Conservation (phyloP, 2,888 invertebrate genomes). For the Lithophane semibrunnea region DNA sequence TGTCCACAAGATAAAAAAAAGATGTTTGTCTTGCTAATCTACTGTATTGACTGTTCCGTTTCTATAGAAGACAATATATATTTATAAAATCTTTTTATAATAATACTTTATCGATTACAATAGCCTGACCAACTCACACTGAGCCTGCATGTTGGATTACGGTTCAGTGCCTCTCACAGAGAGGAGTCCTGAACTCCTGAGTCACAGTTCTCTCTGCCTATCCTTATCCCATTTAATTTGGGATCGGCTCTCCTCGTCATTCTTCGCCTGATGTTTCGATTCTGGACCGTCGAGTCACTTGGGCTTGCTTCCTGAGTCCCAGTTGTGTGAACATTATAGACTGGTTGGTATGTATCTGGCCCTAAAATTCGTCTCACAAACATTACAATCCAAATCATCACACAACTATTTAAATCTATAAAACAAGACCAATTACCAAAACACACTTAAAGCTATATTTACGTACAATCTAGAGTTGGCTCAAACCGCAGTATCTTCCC, state of each 20-base stretch:
- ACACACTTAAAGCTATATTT: constrained; percentile 49
- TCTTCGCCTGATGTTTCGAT: too few relatives aligned
- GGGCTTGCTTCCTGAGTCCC: too few relatives aligned
- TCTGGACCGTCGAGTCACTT: too few relatives aligned
- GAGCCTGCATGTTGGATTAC: not conserved
- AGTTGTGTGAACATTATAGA: too few relatives aligned
- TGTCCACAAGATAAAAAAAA: not conserved
- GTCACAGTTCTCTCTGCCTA: too few relatives aligned
- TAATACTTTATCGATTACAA: not conserved
- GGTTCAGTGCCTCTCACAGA: not conserved
- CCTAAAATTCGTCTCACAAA: not conserved
- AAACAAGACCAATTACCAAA: constrained; percentile 47
- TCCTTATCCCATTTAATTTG: too few relatives aligned
- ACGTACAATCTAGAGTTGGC: constrained; percentile 59
- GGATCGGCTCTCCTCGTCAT: too few relatives aligned
- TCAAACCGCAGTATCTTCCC: constrained; percentile 66
- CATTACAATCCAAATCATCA: constrained; percentile 12
- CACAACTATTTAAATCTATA: constrained; percentile 8
- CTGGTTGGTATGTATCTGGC: not conserved
- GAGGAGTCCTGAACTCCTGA: too few relatives aligned
- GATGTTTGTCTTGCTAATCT: not conserved
- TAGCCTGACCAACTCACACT: not conserved
- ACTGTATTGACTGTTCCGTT: not conserved
- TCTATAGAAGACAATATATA: not conserved
- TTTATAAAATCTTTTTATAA: too few relatives aligned